Conservation (phyloP, 2,797 vertebrate species). For the Euthynnus affinis region DNA sequence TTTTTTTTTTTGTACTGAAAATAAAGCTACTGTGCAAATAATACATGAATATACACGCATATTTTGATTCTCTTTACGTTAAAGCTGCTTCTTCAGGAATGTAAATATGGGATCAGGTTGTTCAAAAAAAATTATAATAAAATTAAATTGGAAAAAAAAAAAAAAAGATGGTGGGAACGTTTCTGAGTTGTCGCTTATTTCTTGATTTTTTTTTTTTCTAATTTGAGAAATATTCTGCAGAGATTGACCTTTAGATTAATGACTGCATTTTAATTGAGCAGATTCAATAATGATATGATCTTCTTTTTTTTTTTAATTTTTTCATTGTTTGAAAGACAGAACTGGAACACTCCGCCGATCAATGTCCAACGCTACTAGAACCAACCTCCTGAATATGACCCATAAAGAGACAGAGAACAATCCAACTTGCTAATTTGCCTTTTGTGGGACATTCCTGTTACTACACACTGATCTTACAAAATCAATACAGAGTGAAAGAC, state of each 20-base stretch:
- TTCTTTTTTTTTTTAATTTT: slow-evolving; percentile 22
- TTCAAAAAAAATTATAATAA: background rate
- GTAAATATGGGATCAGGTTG: background rate
- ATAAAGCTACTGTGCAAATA: slow-evolving; percentile 12
- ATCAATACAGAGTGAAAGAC: background rate
- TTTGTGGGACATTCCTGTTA: slow-evolving; percentile 1
- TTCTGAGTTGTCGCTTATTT: slow-evolving; percentile 8
- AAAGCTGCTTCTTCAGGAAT: background rate
- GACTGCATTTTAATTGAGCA: slow-evolving; percentile 48
- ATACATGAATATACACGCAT: background rate
- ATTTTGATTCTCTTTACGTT: background rate
- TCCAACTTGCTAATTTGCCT: background rate
- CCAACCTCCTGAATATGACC: slow-evolving; percentile 48
- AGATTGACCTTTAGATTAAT: slow-evolving; percentile 64
- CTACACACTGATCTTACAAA: background rate
- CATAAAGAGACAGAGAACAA: slow-evolving; percentile 55
- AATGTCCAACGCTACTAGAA: slow-evolving; percentile 49
- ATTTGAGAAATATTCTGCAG: slow-evolving; percentile 36
- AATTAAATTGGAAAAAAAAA: too few relatives aligned
- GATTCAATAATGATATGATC: slow-evolving; percentile 45
- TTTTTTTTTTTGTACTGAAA: slow-evolving; percentile 30
- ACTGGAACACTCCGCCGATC: slow-evolving; percentile 71
- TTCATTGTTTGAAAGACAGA: slow-evolving; percentile 72
- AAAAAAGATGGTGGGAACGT: too few relatives aligned
- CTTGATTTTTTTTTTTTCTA: slow-evolving; percentile 44